phyloP scores from a whole-genome alignment of 2,888 invertebrate species.

The Cosmia pyralina region DNA sequence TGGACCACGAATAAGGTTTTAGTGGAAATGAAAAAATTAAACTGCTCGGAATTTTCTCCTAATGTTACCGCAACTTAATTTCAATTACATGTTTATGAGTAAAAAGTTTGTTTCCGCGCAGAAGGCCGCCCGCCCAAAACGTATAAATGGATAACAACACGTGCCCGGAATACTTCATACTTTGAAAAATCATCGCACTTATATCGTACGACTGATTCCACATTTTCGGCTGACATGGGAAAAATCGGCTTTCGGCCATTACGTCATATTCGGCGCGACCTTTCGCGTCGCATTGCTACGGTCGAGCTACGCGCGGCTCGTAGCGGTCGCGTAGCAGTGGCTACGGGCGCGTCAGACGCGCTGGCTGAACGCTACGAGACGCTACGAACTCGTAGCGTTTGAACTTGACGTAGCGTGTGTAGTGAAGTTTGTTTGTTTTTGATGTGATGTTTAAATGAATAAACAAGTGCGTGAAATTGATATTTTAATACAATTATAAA shows the following conservation, averaged over 20 bases:
- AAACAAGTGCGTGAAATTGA: constrained; percentile 9
- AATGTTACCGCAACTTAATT: constrained; percentile 4
- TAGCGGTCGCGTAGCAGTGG: constrained; percentile 82
- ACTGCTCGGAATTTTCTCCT: background rate
- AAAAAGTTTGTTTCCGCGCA: constrained; percentile 8
- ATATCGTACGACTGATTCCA: constrained; percentile 44
- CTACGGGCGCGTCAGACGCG: constrained; percentile 82
- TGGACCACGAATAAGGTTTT: background rate
- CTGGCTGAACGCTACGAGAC: constrained; percentile 75
- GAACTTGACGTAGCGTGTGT: constrained; percentile 50
- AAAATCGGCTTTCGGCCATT: constrained; percentile 59
- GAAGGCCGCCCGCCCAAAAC: constrained; percentile 2
- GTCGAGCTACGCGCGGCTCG: constrained; percentile 71
- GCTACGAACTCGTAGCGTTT: constrained; percentile 62
- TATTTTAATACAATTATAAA: constrained; percentile 2
- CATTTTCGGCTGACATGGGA: constrained; percentile 50
- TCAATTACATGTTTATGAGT: constrained; percentile 2
- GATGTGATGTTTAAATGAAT: constrained; percentile 30
- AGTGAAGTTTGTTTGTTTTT: constrained; percentile 48
- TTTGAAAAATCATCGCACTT: constrained; percentile 62
- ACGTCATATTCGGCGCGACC: constrained; percentile 76
- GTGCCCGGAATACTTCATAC: constrained; percentile 40
- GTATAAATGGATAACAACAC: constrained; percentile 47
- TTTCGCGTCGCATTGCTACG: constrained; percentile 77
- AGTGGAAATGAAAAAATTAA: background rate